These are phyloP conservation scores for Tapera naevia DNA, from an alignment of 2,797 vertebrate species.

Conservation along the genomic window DNA sequence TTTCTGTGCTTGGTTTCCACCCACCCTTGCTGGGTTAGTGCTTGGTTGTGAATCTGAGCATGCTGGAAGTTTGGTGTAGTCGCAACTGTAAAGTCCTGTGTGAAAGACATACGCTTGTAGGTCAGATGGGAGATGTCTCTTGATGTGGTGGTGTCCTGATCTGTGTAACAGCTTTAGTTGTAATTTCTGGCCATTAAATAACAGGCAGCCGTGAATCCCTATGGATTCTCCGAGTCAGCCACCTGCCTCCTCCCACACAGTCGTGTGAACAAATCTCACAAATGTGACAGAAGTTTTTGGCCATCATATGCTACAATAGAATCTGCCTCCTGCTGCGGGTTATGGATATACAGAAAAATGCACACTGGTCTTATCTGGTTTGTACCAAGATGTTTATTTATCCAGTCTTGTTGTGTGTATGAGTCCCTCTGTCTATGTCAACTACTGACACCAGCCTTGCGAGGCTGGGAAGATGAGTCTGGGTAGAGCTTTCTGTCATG, in stretches of 20 bases:
- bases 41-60: background rate
- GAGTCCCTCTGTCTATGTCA: background rate
- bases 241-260: background rate
- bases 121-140: background rate
- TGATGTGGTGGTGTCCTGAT: background rate
- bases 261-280: background rate
- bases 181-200: background rate
- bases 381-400: background rate
- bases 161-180: background rate
- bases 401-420: accelerated
- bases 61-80: background rate
- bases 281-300: background rate
- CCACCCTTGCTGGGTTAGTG: background rate
- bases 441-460: background rate
- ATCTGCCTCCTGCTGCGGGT: background rate
- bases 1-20: too few relatives aligned
- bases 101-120: background rate
- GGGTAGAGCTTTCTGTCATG: background rate
- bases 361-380: background rate
- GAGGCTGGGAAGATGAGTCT: background rate
- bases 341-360: background rate
- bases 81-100: background rate
- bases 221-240: background rate
- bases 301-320: background rate
- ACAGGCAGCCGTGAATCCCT: background rate